These are phyloP conservation scores for Poecile atricapillus DNA, from an alignment of 2,113 vertebrate genomes.

Conservation along the genomic window DNA sequence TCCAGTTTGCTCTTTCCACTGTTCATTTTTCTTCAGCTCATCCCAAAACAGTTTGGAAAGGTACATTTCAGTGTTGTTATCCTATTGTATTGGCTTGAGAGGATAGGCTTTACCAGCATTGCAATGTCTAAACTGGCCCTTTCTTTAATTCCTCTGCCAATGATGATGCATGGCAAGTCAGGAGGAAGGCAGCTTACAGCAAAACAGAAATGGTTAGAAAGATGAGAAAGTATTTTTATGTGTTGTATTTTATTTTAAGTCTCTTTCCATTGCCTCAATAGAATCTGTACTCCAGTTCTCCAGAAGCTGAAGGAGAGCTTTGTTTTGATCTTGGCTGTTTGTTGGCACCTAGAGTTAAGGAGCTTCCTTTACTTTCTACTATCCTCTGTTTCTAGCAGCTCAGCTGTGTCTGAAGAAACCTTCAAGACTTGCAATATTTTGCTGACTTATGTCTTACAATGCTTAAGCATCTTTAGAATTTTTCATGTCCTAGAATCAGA, in stretches of 20 bases:
- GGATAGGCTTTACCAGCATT: rapidly evolving
- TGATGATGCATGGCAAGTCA: background rate
- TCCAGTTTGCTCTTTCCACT: background rate
- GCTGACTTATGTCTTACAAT: background rate
- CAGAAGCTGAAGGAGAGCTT: background rate
- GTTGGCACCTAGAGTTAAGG: background rate
- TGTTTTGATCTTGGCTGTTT: background rate
- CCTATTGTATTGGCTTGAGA: background rate
- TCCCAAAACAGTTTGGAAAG: background rate
- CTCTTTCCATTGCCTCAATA: background rate
- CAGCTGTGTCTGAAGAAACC: background rate
- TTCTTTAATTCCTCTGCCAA: background rate
- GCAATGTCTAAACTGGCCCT: background rate
- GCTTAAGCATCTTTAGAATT: background rate
- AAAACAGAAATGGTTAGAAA: background rate
- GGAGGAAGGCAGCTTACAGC: background rate
- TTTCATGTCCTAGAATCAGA: background rate
- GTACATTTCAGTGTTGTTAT: background rate
- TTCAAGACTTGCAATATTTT: background rate
- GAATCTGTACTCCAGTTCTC: background rate
- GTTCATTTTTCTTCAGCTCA: background rate
- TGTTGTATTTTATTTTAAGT: background rate
- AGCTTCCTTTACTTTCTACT: background rate
- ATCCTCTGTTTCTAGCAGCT: background rate
- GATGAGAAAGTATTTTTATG: background rate